Base-by-base conservation (phyloP, 2,888 invertebrate species). In the Ecdyonurus torrentis region DNA sequence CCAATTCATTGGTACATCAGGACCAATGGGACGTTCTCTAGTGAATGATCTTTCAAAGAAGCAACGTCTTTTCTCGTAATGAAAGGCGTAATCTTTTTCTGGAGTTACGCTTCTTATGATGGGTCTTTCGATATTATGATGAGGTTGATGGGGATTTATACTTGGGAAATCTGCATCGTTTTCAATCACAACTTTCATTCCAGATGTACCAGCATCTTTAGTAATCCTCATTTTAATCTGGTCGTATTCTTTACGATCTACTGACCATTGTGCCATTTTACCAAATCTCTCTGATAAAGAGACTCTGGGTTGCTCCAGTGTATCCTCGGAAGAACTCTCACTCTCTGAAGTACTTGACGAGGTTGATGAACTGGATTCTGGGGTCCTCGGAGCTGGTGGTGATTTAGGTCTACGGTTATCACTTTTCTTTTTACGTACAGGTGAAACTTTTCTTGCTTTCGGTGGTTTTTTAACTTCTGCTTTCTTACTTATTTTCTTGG, bases 251-350 rank as follows among this genome's bases (percentile, higher is more conserved):
- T 86, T 82, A 15, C 91, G 80, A 74, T 91, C 91, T 2, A 88
- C 86, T 65, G 89, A 89, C 89, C 91, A 91, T 71, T 91, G 91
- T 23, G 91, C 91, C 84, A 92, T 90, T 79, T 91, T 91, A 66
- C 91, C 91, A 75, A 92, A 92, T 23, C 80, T 81, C 75, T 92
- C 91, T 0, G 91, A 91, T 18, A 92, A 77, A 0, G 91, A 91
- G 71, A 92, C 76, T 64, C 84, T 81, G 69, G 71, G 74, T 61
- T 75, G n/a, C 5, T 55, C 55, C 7, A 20, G 5, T 7, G 63
- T 83, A 61, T 83, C 82, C 23, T 84, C 83, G 5, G 82, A 81
- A 1, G 79, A 78, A 67, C 80, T 81, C n/a, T 67, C 68, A 25
- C 79, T 77, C 66, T 79, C 80, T 65, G 81, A 80, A 67, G 84